phyloP scores from a whole-genome alignment of 2,888 invertebrate species.

The Epinotia brunnichana region DNA sequence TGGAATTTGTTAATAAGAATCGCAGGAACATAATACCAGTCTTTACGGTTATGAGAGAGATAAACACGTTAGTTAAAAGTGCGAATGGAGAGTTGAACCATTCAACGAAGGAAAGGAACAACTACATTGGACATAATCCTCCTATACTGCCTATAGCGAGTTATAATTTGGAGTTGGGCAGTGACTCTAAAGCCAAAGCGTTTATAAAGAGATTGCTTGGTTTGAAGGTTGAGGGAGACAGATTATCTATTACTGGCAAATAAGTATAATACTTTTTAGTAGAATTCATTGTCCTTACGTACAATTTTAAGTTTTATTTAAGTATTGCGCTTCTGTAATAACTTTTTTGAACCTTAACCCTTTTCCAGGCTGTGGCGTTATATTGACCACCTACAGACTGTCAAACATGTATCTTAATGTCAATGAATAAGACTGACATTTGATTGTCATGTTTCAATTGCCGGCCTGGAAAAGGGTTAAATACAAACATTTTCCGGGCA shows the following conservation, averaged over 20 bases:
- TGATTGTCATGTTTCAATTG: too few species aligned
- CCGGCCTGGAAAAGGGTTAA: too few species aligned
- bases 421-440: too few species aligned
- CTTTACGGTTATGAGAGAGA: constrained; percentile 67
- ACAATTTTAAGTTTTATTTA: too few species aligned
- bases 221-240: constrained; percentile 58
- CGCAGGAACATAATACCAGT: constrained; percentile 63
- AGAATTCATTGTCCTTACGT: too few species aligned
- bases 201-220: constrained; percentile 67
- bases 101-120: constrained; percentile 62
- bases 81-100: constrained; percentile 67
- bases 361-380: too few species aligned
- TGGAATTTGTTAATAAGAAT: constrained; percentile 64
- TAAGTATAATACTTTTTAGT: constrained; percentile 13
- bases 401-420: too few species aligned
- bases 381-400: too few species aligned
- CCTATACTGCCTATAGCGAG: constrained; percentile 52
- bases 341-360: too few species aligned
- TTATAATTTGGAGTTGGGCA: constrained; percentile 64
- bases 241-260: constrained; percentile 60
- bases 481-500: too few species aligned
- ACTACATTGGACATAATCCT: constrained; percentile 62
- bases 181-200: constrained; percentile 55
- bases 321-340: too few species aligned
- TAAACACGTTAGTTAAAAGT: constrained; percentile 68